A percentile compares a stretch with the other conserved stretches of the same genome.
Conservation (phyloP, 2,113 vertebrate species). For the Eolophus roseicapilla region DNA sequence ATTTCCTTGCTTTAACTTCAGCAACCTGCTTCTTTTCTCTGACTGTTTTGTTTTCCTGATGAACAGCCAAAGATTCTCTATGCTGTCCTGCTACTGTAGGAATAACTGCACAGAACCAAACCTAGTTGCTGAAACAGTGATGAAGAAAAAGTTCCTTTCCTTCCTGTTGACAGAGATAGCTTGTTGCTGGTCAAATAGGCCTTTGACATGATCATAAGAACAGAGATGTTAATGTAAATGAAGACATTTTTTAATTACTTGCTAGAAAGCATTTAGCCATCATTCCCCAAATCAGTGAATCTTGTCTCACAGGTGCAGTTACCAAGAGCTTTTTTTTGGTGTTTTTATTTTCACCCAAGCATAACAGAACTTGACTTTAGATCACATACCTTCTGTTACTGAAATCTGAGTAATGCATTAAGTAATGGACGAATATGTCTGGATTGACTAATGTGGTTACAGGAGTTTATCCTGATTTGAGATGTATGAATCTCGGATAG, state of each 20-base stretch:
- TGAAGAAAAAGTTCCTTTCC: conserved; percentile 36
- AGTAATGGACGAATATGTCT: conserved; percentile 67
- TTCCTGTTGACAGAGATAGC: conserved; percentile 58
- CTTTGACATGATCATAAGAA: conserved; percentile 33
- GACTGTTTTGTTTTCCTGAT: conserved; percentile 55
- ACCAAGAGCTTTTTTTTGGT: conserved; percentile 43
- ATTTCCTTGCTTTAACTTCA: conserved; percentile 49
- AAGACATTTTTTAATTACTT: conserved; percentile 33
- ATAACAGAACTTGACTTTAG: conserved; percentile 70
- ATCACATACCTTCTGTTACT: conserved; percentile 65
- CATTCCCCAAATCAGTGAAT: conserved; percentile 51
- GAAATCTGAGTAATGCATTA: conserved; percentile 73
- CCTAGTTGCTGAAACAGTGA: conserved; percentile 26
- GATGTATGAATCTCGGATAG: conserved; percentile 27
- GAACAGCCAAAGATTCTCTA: neutral
- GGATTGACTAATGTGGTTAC: conserved; percentile 52
- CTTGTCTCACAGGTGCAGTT: conserved; percentile 72
- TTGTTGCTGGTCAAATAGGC: conserved; percentile 50
- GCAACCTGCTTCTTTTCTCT: conserved; percentile 19
- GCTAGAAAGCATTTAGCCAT: conserved; percentile 43
- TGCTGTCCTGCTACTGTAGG: conserved; percentile 38
- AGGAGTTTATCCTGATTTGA: conserved; percentile 48
- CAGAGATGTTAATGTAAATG: conserved; percentile 28
- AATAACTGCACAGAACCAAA: conserved; percentile 42
- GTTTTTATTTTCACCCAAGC: conserved; percentile 73